phyloP scores from a whole-genome alignment of 2,797 vertebrate species.

The Rhadinocentrus ornatus region DNA sequence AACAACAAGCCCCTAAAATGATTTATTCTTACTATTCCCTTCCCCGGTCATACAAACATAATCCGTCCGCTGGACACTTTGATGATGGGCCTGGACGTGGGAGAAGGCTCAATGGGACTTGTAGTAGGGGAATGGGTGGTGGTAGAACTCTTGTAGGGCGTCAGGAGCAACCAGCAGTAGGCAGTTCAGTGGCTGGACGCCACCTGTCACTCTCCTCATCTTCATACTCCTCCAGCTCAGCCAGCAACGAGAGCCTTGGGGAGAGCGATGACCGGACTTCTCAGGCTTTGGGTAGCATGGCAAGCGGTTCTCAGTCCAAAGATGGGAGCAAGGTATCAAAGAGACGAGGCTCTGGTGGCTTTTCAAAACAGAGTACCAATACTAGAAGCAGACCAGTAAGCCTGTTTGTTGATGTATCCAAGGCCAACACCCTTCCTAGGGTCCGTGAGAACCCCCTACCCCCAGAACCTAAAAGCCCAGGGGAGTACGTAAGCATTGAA shows the following conservation, averaged over 20 bases:
- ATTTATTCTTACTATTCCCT: conserved; percentile 85
- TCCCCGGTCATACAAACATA: conserved; percentile 84
- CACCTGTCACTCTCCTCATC: conserved; percentile 82
- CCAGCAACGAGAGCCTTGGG: conserved; percentile 87
- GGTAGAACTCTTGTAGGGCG: conserved; percentile 52
- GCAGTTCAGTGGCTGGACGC: conserved; percentile 60
- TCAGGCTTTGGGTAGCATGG: conserved; percentile 21
- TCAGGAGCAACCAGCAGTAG: conserved; percentile 61
- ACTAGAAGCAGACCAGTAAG: conserved; percentile 76
- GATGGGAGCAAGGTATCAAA: conserved; percentile 65
- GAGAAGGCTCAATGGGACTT: conserved; percentile 67
- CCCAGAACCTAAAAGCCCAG: conserved; percentile 83
- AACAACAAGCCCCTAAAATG: conserved; percentile 81
- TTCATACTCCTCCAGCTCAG: conserved; percentile 85
- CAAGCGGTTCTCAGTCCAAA: conserved; percentile 64
- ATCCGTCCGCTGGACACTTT: conserved; percentile 72
- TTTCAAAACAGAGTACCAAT: conserved; percentile 71
- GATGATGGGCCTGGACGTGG: conserved; percentile 74
- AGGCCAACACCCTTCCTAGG: conserved; percentile 85
- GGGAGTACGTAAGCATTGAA: conserved; percentile 86
- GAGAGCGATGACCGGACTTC: conserved; percentile 76
- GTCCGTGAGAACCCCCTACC: conserved; percentile 82
- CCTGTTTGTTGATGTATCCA: conserved; percentile 85
- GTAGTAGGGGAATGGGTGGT: conserved; percentile 57
- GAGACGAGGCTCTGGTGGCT: conserved; percentile 56